Conservation (phyloP, 2,113 vertebrate species). For the Naja naja region DNA sequence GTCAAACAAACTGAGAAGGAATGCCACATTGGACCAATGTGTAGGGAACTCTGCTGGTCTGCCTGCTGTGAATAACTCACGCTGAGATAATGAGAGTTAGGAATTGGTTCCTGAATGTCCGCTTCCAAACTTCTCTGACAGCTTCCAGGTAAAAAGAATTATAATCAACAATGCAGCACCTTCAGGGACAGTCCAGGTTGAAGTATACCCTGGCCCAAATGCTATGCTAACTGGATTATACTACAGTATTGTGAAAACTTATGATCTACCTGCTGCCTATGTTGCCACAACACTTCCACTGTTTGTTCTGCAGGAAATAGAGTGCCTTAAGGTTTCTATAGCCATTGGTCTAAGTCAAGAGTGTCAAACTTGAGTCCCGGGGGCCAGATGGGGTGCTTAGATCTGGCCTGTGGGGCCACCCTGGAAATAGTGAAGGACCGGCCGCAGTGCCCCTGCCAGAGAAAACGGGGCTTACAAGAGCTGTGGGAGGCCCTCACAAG, state of each 20-base stretch:
- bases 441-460: too few relatives aligned
- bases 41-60: neutral
- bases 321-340: neutral
- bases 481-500: too few relatives aligned
- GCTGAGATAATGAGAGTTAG: neutral
- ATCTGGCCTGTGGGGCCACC: too few relatives aligned
- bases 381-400: too few relatives aligned
- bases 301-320: neutral
- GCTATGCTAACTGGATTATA: neutral
- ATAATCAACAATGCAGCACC: neutral
- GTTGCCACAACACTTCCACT: neutral
- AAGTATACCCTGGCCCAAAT: neutral
- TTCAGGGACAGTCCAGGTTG: neutral
- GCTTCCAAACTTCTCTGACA: neutral
- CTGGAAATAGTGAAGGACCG: too few relatives aligned
- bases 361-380: too few relatives aligned
- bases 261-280: neutral
- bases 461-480: too few relatives aligned
- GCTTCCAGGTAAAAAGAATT: neutral
- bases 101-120: neutral
- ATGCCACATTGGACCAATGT: neutral
- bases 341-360: neutral
- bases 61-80: neutral
- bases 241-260: neutral
- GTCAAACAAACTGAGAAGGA: neutral